These are phyloP conservation scores for Drosophila siamana DNA, from an alignment of 2,888 invertebrate species.

Conservation along the genomic window DNA sequence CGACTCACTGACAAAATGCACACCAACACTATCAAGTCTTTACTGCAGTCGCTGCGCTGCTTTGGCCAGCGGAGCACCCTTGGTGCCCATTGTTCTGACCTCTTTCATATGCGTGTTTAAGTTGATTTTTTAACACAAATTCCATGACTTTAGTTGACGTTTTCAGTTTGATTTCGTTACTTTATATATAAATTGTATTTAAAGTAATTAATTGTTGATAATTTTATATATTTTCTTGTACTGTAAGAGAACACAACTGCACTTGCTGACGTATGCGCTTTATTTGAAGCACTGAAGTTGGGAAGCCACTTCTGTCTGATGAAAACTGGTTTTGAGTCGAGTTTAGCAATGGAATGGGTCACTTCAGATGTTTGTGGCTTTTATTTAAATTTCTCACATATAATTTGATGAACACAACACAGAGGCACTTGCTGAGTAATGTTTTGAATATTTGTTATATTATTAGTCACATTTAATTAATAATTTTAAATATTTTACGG, in stretches of 20 bases:
- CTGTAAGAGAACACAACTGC: slow-evolving; percentile 25
- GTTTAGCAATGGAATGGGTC: background rate
- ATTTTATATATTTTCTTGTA: background rate
- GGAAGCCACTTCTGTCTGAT: slow-evolving; percentile 26
- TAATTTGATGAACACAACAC: background rate
- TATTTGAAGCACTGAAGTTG: slow-evolving; percentile 18
- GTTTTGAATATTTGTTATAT: background rate
- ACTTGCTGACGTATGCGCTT: slow-evolving; percentile 59
- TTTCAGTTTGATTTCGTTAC: background rate
- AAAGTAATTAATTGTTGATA: background rate
- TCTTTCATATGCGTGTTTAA: slow-evolving; percentile 33
- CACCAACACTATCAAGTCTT: slow-evolving; percentile 59
- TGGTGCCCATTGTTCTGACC: slow-evolving; percentile 40
- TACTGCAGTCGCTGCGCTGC: slow-evolving; percentile 51
- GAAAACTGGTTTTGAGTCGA: slow-evolving; percentile 53
- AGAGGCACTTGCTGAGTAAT: rapidly evolving
- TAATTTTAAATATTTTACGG: slow-evolving; percentile 9
- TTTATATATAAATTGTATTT: slow-evolving; percentile 3
- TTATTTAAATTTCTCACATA: background rate
- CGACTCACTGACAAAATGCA: slow-evolving; percentile 17
- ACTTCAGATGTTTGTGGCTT: background rate
- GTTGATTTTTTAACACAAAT: slow-evolving; percentile 11
- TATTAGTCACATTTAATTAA: background rate
- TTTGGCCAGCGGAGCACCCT: slow-evolving; percentile 69
- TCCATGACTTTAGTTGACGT: slow-evolving; percentile 13